Evolutionary conservation across 2,888 invertebrate species (phyloP), one percentile per base, ranked within the genome.

Genomic region (Acleris laterana): DNA sequence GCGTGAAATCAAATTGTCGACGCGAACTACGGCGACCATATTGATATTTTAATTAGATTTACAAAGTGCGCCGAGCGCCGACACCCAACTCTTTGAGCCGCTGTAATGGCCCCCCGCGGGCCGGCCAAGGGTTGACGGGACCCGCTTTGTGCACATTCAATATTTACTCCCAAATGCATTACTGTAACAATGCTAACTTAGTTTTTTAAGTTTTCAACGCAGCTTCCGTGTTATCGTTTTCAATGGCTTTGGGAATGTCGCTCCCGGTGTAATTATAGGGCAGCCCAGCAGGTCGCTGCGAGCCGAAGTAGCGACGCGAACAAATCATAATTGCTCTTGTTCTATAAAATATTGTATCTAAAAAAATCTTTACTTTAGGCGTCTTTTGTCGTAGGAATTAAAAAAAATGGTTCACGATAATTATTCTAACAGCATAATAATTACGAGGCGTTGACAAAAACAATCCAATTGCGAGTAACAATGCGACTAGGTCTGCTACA

Each of bases 11-110:
- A 82, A 91, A 91, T 91, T 89, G 89, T 91, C 87, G 87, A 85
- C 88, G 87, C 87, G 87, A 85, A 79, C 83, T 85, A 79, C 83
- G 84, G 87, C 80, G 83, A 91, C 85, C 93, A 92, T 93, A 93
- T 92, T 93, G 92, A 93, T 92, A 93, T 92, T 93, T 92, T 92
- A 93, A 93, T 93, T 93, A 93, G 93, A 93, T 93, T 91, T 89
- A 90, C 91, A 90, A 91, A 90, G 90, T 90, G 71, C 71, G 73
- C 83, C 81, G 46, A 46, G 46, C 80, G 83, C 87, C 85, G 77
- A 88, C 88, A 86, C 89, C 89, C 91, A 92, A 90, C 92, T 92
- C 92, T 93, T 92, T 92, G 90, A 88, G 83, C 83, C 80, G 84
- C 78, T 82, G 85, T 93, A 93, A 93, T 93, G 92, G 92, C 92